phyloP scores from a whole-genome alignment of 2,888 invertebrate species.

The Copidosoma aretas region DNA sequence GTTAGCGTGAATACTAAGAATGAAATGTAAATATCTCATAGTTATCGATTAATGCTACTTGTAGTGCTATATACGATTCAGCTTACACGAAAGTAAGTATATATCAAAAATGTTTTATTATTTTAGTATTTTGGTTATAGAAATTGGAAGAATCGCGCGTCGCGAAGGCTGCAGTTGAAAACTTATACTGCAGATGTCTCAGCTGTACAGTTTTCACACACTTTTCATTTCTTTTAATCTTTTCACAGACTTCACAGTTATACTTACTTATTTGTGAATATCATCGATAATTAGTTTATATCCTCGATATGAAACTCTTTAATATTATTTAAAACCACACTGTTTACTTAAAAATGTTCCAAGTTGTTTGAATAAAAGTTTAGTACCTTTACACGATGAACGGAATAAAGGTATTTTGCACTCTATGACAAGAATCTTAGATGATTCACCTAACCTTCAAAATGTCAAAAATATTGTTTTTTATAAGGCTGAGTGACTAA shows the following conservation, averaged over 20 bases:
- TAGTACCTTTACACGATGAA: slow-evolving; percentile 19
- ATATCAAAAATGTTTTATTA: no score
- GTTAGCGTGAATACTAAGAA: no score
- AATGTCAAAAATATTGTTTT: neutral
- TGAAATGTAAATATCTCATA: no score
- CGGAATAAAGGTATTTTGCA: slow-evolving; percentile 33
- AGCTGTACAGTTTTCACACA: slow-evolving; percentile 10
- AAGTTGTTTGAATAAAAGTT: neutral
- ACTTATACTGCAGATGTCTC: slow-evolving; percentile 26
- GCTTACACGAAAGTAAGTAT: no score
- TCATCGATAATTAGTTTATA: slow-evolving; percentile 15
- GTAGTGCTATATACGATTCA: no score
- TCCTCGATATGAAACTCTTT: neutral
- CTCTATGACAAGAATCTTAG: slow-evolving; percentile 2
- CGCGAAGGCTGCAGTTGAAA: neutral
- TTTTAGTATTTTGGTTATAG: no score
- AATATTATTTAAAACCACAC: no score
- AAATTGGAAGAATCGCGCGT: no score
- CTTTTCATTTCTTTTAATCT: slow-evolving; percentile 9
- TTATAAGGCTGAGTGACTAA: no score
- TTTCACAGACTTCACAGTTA: no score
- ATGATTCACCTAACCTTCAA: slow-evolving; percentile 15
- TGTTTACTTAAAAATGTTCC: neutral
- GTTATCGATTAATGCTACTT: no score
- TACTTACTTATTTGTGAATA: no score